A percentile compares a stretch with the other conserved stretches of the same genome.
Conservation (phyloP, 2,888 invertebrate genomes). For the Drosophila subsilvestris region DNA sequence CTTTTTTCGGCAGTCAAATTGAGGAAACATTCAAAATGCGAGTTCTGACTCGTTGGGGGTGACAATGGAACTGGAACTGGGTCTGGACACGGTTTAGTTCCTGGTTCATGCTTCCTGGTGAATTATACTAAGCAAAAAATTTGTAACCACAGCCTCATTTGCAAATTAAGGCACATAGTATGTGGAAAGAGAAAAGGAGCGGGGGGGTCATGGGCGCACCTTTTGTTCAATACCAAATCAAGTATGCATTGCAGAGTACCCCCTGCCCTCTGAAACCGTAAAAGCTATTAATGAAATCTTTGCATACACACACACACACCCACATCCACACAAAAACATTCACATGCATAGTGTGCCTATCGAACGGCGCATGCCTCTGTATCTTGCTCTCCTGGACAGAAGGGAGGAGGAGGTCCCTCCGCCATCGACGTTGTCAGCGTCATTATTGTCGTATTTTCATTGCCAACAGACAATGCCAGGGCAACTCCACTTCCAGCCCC, state of each 20-base stretch:
- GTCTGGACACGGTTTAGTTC: slow-evolving; percentile 12
- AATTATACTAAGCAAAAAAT: slow-evolving; percentile 7
- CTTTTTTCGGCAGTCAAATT: slow-evolving; percentile 34
- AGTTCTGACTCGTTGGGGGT: slow-evolving; percentile 10
- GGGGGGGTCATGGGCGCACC: slow-evolving; percentile 17
- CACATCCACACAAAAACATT: slow-evolving; percentile 8
- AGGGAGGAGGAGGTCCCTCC: slow-evolving; percentile 10
- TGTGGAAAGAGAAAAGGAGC: slow-evolving; percentile 31
- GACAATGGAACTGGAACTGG: not conserved
- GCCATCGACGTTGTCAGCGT: slow-evolving; percentile 21
- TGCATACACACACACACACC: slow-evolving; percentile 18
- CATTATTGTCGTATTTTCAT: slow-evolving; percentile 71
- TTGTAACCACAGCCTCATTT: slow-evolving; percentile 52
- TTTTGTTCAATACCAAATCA: slow-evolving; percentile 56
- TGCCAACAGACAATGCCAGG: slow-evolving; percentile 81
- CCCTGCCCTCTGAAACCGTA: slow-evolving; percentile 47
- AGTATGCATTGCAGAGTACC: slow-evolving; percentile 45
- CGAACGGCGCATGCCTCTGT: slow-evolving; percentile 67
- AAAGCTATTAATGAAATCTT: slow-evolving; percentile 75
- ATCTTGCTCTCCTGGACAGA: not conserved
- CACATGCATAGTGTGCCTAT: slow-evolving; percentile 39
- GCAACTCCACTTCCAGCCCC: slow-evolving; percentile 56
- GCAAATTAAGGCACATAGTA: slow-evolving; percentile 56
- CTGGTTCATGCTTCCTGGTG: not conserved
- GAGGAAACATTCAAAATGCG: slow-evolving; percentile 40